Evolutionary conservation across 2,797 vertebrate species (phyloP).

Genomic region (Gorsachius magnificus): DNA sequence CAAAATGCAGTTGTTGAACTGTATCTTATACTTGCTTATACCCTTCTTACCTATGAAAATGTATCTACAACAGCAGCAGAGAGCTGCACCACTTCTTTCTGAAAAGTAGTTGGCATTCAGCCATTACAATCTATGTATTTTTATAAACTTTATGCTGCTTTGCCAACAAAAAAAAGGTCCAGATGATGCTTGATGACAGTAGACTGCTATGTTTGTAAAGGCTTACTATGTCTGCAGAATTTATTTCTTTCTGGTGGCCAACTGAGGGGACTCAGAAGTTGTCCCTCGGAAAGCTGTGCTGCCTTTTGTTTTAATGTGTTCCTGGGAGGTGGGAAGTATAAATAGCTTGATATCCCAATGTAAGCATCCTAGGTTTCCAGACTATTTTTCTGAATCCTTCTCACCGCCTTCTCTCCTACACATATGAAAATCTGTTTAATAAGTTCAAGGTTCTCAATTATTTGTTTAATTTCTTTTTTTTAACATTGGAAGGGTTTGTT

Average conservation of each 20-base stretch:
- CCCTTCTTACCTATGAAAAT: neutral
- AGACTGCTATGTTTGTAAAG: neutral
- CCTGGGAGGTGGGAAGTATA: neutral
- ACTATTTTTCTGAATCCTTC: neutral
- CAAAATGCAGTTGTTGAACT: neutral
- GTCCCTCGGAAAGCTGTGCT: neutral
- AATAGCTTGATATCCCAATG: neutral
- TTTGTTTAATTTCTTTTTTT: neutral
- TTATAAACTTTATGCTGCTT: neutral
- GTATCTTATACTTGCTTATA: neutral
- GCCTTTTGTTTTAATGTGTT: neutral
- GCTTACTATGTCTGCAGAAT: neutral
- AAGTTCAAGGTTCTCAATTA: neutral
- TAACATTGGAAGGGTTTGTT: neutral
- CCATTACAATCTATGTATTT: neutral
- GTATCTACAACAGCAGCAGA: neutral
- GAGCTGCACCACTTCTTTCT: neutral
- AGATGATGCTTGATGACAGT: neutral
- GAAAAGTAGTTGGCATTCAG: neutral
- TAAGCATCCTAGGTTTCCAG: neutral
- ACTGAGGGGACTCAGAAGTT: neutral
- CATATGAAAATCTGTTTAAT: neutral
- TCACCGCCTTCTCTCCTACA: neutral
- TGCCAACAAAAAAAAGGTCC: neutral
- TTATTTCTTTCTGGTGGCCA: neutral